Evolutionary conservation across 1,140 invertebrate species (phyloP).

Genomic region (Papilio polytes): DNA sequence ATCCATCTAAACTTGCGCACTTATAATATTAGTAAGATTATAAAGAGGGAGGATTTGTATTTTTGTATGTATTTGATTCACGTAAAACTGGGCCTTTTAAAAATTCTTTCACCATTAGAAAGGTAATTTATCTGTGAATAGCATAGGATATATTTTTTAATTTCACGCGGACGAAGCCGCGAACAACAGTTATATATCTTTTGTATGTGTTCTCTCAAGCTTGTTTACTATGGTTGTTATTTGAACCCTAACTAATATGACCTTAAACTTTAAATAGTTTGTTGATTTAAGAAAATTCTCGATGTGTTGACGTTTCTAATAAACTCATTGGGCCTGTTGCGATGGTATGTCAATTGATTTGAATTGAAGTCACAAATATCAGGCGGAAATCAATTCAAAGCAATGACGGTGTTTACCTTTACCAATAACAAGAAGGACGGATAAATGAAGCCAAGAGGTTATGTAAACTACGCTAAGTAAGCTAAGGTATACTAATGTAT

Average conservation of each 20-base stretch:
- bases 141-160: no score
- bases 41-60: no score
- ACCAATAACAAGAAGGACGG: neutral
- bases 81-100: no score
- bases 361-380: neutral
- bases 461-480: no score
- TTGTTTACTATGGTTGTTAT: neutral
- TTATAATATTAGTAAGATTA: no score
- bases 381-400: neutral
- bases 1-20: no score
- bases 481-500: no score
- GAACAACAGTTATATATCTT: neutral
- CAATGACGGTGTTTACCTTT: neutral
- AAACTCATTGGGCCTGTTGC: neutral
- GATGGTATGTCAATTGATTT: neutral
- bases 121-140: no score
- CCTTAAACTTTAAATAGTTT: constrained; percentile 3
- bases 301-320: neutral
- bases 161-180: no score
- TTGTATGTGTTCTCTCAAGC: neutral
- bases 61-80: no score
- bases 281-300: neutral
- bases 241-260: neutral
- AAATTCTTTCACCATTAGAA: no score
- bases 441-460: neutral